phyloP scores from a whole-genome alignment of 2,113 vertebrate genomes.

The Sarotherodon lohbergeri region DNA sequence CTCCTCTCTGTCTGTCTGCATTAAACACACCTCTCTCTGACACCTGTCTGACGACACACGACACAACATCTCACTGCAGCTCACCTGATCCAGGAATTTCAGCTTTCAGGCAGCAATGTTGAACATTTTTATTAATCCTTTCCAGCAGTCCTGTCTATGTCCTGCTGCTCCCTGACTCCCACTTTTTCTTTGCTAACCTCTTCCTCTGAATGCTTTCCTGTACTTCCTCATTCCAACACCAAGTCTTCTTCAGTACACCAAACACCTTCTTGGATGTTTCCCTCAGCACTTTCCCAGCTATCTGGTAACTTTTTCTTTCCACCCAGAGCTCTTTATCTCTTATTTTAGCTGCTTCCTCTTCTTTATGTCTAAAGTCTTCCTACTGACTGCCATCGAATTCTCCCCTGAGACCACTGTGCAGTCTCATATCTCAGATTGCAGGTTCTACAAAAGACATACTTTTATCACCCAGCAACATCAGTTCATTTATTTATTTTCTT shows the following conservation, averaged over 20 bases:
- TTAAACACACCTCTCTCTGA: neutral
- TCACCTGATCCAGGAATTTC: neutral
- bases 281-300: neutral
- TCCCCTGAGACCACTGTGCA: neutral
- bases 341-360: neutral
- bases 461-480: rapidly evolving
- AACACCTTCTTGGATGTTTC: neutral
- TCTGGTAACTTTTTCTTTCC: neutral
- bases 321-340: neutral
- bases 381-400: rapidly evolving
- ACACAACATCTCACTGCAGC: rapidly evolving
- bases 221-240: neutral
- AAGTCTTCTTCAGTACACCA: neutral
- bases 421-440: neutral
- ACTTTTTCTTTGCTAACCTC: neutral
- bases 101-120: neutral
- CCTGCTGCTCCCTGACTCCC: neutral
- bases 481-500: rapidly evolving
- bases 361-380: neutral
- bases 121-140: neutral
- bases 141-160: neutral
- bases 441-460: neutral
- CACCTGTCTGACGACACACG: rapidly evolving
- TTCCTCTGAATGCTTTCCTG: neutral
- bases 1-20: neutral